Base-by-base conservation (phyloP, 2,797 vertebrate species). In the Podarcis siculus region DNA sequence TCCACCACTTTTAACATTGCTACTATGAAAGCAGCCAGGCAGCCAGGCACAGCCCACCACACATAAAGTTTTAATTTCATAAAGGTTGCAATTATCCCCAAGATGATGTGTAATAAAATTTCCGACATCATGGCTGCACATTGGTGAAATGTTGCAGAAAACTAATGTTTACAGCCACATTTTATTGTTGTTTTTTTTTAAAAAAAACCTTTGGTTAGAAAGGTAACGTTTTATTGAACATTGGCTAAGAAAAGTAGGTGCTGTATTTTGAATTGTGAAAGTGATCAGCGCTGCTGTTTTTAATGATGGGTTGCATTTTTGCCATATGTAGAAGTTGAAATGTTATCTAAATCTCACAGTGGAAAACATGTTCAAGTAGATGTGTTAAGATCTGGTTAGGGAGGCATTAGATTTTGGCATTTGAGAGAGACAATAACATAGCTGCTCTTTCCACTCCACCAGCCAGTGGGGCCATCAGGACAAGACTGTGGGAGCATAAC, bases 41-140 rank as follows among this genome's bases (percentile, higher is more conserved):
- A 91, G 76, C 66, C 15, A 85, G 66, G 35, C 89, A 82, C 67
- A 87, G n/a, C 58, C 58, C 4, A 37, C 7, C 55, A 39, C 23
- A 77, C 64, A 88, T 67, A 49, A 85, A 78, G 4, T 78, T 89
- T 86, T 85, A 84, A 82, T 93, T 90, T 83, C 5, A 9, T 84
- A 85, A 78, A 69, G 55, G 39, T 84, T 73, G 17, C 32, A 92
- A 61, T 86, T 89, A 86, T 84, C 42, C 6, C 17, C 6, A 10
- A 87, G 9, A 25, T 2, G 69, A 27, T 42, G 3, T 73, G 78
- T 64, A 88, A 75, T 78, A 90, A 82, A 49, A 3, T 66, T 45
- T 3, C 21, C 77, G 49, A 4, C 23, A 73, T 61, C 79, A 21
- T 4, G 82, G 66, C 2, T 64, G 13, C 79, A 49, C 13, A 32